Evolutionary conservation across 2,888 invertebrate species (phyloP), one percentile per base, ranked within the genome.

Genomic region (Malthinus seriepunctatus): DNA sequence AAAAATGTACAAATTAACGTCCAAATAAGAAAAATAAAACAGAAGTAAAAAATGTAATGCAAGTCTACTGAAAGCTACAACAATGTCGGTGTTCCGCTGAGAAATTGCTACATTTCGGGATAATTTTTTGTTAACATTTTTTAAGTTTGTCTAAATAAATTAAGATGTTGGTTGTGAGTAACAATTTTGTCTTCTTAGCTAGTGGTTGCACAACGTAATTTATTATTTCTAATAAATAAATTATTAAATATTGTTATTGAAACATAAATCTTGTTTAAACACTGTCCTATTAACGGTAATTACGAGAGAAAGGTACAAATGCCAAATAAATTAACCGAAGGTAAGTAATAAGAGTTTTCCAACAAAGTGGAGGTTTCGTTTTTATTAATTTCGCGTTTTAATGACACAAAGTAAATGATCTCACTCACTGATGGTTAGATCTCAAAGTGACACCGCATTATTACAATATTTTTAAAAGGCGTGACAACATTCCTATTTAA

Each of bases 401-500:
- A 14, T 7, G 2, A 44, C 9, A 44, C 15, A 2, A 38, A 37
- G 10, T 23, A 37, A 49, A 31, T 31, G 48, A 11, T 15, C 35
- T 48, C 35, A 31, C 35, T 48, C 35, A 31, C 9, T 45, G 45
- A 47, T 44, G 49, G 3, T 45, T 10, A 44, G 35, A 51, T 52
- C 47, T 52, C 52, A 58, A 58, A 58, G 52, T 51, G 50, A 52
- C 38, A 33, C 51, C 44, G 51, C 32, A 44, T 42, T 45, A 52
- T 52, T 35, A 42, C 42, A 48, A 52, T 58, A 5, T 23, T 23
- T 23, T 58, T 52, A 58, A 52, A 44, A 58, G 57, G 57, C 52
- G 57, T 49, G 57, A 58, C 57, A 34, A 49, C 57, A 58, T 58
- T 52, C 57, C 57, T 42, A 37, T 31, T 49, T 52, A 37, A 31